Base-by-base conservation (phyloP, 53 echinoderm and acorn worm species). In the Patiria pectinifera region DNA sequence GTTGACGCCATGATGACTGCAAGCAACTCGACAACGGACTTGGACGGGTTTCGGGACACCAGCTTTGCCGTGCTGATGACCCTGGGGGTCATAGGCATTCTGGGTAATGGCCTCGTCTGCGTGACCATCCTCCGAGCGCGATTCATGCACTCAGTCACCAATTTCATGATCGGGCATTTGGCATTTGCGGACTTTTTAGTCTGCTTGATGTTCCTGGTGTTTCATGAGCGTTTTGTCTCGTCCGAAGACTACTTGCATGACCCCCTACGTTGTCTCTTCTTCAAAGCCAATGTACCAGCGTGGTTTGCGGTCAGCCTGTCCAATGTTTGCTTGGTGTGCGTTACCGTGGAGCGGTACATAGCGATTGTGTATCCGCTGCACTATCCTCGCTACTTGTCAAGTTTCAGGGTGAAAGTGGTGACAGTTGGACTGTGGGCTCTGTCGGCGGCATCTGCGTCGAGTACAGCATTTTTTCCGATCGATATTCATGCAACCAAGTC, bases 91-190 rank as follows among this genome's bases (percentile, higher is more conserved):
- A 76, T 96, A 8, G 97, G 97, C 13, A 93, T 94, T 71, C 80
- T 97, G 45, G 97, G 97, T 19, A 97, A 97, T 48, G 80, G 93
- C 11, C 74, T 96, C 6, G 94, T 97, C 74, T 95, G 95, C 92
- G 21, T 94, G 59, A 94, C 96, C 23, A 95, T 97, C 62, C 53
- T 94, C 85, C 80, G 92, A 8, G 96, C 96, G 9, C 94, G 77
- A 46, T 93, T 91, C 71, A 94, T 97, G 61, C 95, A 97, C 66
- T 94, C 93, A 23, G 83, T 93, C 16, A 97, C 97, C 49, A 97
- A 97, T 84, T 97, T 94, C 81, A 88, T 97, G 82, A 97, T 97
- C 61, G 84, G 93, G 75, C 93, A 94, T 69, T 72, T 97, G 35
- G 97, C 97, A 19, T 44, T 93, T 1, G 95, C 96, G 1, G 97